Evolutionary conservation across 1,140 invertebrate genomes (phyloP).

Genomic region (Zaprionus tsacasi): DNA sequence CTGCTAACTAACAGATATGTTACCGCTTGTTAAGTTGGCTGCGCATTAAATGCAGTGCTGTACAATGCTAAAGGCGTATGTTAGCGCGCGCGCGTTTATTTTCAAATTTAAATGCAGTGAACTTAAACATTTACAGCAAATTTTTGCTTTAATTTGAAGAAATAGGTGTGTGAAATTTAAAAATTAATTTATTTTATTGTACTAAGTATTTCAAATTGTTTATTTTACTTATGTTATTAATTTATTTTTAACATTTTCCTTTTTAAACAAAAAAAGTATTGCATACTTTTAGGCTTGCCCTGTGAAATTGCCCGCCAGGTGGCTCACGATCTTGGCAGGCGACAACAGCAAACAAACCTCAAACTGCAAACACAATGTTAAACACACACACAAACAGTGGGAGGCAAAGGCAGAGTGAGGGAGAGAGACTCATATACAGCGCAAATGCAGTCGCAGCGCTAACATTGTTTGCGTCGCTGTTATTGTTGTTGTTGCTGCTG

Average conservation of each 20-base stretch:
- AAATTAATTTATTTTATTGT: too few relatives aligned
- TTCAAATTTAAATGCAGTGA: neutral
- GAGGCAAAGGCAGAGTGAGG: neutral
- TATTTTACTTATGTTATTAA: too few relatives aligned
- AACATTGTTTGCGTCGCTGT: constrained; percentile 25
- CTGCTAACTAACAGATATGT: neutral
- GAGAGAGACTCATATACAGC: neutral
- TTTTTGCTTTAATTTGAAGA: too few relatives aligned
- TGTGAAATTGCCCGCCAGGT: neutral
- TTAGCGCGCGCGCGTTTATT: neutral
- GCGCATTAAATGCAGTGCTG: neutral
- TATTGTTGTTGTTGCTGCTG: constrained; percentile 8
- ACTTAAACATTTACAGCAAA: too few relatives aligned
- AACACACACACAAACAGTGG: neutral
- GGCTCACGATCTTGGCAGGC: neutral
- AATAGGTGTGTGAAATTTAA: too few relatives aligned
- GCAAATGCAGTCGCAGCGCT: constrained; percentile 54
- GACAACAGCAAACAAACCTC: neutral
- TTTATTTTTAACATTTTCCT: too few relatives aligned
- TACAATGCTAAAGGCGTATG: neutral
- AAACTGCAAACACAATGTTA: neutral
- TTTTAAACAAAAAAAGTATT: neutral
- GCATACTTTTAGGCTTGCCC: neutral
- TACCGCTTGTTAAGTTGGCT: neutral
- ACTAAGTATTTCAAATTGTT: too few relatives aligned